phyloP scores from a whole-genome alignment of 2,888 invertebrate species.

The Euproctis similis region DNA sequence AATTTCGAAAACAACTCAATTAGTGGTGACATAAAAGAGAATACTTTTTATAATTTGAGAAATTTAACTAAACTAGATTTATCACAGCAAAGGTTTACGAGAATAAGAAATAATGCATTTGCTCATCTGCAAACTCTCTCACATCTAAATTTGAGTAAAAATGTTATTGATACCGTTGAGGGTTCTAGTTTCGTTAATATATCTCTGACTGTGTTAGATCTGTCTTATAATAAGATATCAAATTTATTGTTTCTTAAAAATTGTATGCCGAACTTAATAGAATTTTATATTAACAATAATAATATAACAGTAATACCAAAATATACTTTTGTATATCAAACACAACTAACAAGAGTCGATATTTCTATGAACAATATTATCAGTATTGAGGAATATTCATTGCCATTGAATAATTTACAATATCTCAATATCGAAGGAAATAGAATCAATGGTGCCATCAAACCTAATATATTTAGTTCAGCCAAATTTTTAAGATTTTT shows the following conservation, averaged over 20 bases:
- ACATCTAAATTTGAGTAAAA: conserved; percentile 45
- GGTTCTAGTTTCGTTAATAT: conserved; percentile 36
- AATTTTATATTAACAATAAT: conserved; percentile 46
- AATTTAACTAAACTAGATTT: conserved; percentile 37
- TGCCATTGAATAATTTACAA: conserved; percentile 49
- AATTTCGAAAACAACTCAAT: conserved; percentile 47
- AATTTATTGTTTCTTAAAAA: conserved; percentile 38
- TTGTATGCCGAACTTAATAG: conserved; percentile 34
- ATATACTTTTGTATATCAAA: conserved; percentile 37
- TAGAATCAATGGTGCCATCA: conserved; percentile 33
- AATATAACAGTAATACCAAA: conserved; percentile 29
- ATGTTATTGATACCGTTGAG: conserved; percentile 35
- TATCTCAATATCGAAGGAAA: conserved; percentile 45
- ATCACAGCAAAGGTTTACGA: conserved; percentile 36
- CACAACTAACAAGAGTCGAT: conserved; percentile 38
- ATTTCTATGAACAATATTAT: conserved; percentile 47
- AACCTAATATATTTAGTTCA: conserved; percentile 42
- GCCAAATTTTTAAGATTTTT: conserved; percentile 46
- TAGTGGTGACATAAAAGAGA: conserved; percentile 32
- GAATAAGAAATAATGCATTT: conserved; percentile 39
- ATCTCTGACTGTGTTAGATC: conserved; percentile 36
- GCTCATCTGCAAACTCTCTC: conserved; percentile 27
- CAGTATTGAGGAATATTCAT: conserved; percentile 36
- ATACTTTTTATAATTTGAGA: conserved; percentile 42
- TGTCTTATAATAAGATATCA: conserved; percentile 44